Evolutionary conservation across 1,140 invertebrate genomes (phyloP), one percentile per base, ranked within the genome.

Genomic region (Drosophila lowei): DNA sequence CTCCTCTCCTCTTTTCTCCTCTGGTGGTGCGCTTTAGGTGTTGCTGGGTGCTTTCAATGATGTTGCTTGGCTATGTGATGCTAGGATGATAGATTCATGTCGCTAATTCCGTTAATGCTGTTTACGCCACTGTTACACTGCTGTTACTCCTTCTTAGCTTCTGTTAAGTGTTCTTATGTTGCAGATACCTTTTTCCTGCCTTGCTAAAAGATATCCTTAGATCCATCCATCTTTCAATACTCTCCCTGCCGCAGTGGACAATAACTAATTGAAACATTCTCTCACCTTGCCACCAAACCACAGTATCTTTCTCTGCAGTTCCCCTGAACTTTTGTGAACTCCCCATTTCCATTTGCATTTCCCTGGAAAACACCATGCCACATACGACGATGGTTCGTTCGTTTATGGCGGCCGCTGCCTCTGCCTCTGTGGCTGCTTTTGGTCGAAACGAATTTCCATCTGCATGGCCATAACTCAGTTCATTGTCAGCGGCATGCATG

Each of bases 381-480:
- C 65, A 68, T 68, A 42, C 64, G 63, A 38, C 65, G 63, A 55
- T 66, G 65, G 63, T 48, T 2, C 30, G 59, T 72, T 65, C 50
- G 53, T 41, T 9, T 21, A 53, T 46, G 56, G 15, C 25, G 49
- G 50, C 23, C 23, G 0, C 5, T 23, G 23, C 23, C 23, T 4
- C 5, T 23, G 23, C 23, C 23, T 38, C 11, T 38, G 34, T 13
- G 34, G 15, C 63, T 70, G 73, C 79, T 41, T 47, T 16, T 21
- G 47, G 47, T 52, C 67, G 71, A 85, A 85, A 85, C 86, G 81
- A 86, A 86, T 85, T 85, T 85, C 64, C 80, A 85, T 81, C 81
- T 81, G 70, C 63, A 72, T 61, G 64, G 81, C 81, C 75, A 85
- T 85, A 85, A 85, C 77, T 85, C 65, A 85, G 77, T 77, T 85